Evolutionary conservation across 2,113 vertebrate species (phyloP), one percentile per base, ranked within the genome.

Genomic region (Dicaeum eximium): DNA sequence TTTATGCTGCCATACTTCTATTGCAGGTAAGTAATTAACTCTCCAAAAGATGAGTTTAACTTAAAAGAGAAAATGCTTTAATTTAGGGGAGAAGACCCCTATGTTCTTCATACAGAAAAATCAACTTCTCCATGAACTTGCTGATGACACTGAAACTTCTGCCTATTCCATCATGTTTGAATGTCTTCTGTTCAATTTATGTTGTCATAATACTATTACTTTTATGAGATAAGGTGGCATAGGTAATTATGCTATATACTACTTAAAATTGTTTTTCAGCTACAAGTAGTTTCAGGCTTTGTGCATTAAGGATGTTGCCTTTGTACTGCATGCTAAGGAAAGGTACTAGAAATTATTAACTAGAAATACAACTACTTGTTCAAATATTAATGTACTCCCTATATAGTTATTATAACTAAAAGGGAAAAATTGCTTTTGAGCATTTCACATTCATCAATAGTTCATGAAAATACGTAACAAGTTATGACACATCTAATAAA

Each of bases 401-500:
- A 83, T 82, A 88, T 56, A 95, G 85, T 89, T 57, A 80, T 86
- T 93, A 80, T 60, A 94, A 94, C 62, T 93, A 92, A 92, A 89
- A 90, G 69, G 42, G 37, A 88, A 95, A 95, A 92, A 75, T 30
- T 85, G 51, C 27, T 92, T 90, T 40, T 80, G 60, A 96, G 91
- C 83, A 53, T 57, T 95, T 91, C 82, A 67, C 79, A 79, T 80
- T 94, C 66, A 93, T 93, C 86, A 94, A 48, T 86, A 94, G 64
- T 95, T 96, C 48, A 92, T 94, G 89, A 95, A 96, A 95, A 92
- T 71, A 53, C 37, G 5, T 92, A 96, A 86, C 74, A 70, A 94
- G 71, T 93, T 96, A 80, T 94, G 91, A 95, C 93, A 85, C 54
- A 86, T 92, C 92, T 92, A 96, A 95, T 95, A 95, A 96, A 86